Conservation (phyloP, 2,113 vertebrate genomes). For the Phaethon lepturus region DNA sequence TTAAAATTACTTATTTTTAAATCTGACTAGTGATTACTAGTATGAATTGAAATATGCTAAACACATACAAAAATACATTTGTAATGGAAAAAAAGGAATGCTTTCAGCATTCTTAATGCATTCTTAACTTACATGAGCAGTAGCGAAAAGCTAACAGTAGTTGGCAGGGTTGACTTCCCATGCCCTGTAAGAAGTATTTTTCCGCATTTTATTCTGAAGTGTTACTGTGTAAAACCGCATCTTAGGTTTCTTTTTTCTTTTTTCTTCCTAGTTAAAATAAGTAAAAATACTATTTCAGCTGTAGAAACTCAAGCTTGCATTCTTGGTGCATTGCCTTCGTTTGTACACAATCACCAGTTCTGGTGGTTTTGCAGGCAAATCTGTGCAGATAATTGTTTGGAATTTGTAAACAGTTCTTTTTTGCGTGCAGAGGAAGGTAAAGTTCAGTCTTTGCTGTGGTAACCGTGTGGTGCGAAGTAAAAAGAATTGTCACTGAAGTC, state of each 20-base stretch:
- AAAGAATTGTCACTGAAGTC: background rate
- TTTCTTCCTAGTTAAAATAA: background rate
- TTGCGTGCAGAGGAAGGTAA: background rate
- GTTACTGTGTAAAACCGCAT: background rate
- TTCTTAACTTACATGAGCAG: background rate
- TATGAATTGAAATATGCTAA: background rate
- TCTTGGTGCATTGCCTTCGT: background rate
- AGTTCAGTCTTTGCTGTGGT: background rate
- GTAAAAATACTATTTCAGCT: background rate
- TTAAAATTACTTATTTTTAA: constrained; percentile 1
- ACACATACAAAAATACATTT: constrained; percentile 47
- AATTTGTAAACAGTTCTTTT: background rate
- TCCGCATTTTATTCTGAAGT: background rate
- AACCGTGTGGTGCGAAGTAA: background rate
- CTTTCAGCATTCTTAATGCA: constrained; percentile 15
- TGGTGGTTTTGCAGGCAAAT: background rate
- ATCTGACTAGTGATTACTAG: background rate
- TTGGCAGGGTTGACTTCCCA: background rate
- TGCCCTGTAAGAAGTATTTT: background rate
- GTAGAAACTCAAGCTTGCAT: background rate
- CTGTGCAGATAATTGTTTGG: background rate
- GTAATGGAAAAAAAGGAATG: constrained; percentile 2
- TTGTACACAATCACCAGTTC: background rate
- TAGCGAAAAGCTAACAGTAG: background rate
- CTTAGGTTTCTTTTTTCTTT: background rate